Evolutionary conservation across 2,888 invertebrate species (phyloP), one percentile per base, ranked within the genome.

Genomic region (Ophion ventricosus): DNA sequence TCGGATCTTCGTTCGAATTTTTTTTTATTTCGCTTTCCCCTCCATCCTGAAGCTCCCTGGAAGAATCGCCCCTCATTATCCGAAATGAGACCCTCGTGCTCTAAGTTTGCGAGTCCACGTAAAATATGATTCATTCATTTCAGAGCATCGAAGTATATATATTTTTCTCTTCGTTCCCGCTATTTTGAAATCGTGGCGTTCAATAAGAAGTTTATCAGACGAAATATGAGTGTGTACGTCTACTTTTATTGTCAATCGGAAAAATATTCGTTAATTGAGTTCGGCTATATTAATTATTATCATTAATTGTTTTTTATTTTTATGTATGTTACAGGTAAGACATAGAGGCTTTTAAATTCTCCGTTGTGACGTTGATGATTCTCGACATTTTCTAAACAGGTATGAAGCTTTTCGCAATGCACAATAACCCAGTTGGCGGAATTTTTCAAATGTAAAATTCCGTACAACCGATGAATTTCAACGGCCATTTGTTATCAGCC

Each of bases 21-120:
- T 67, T 23, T 73, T 64, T 20, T 23, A 14, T 23, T 70, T 40
- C n/a, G 0, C 23, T 64, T 57, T 56, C 59, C 11, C 35, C 17
- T 26, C 69, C 26, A 43, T n/a, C 61, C 69, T n/a, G 20, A 25
- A 69, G 35, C 74, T 69, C 64, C 69, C 80, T 57, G 54, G 63
- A 74, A 80, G 63, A 67, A 77, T 78, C 66, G 56, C 80, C 73
- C 77, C 69, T 80, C 77, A 80, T 80, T 69, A 43, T 74, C 67
- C 80, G 56, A 70, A 64, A 66, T 29, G 56, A 23, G 64, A 75
- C 59, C 66, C 54, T 25, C 59, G 73, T 43, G n/a, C 11, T 29
- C 29, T 14, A 49, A 61, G 49, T 43, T 63, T 40, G 17, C 23
- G 17, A 40, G 57, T 11, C 56, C n/a, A 14, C 11, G 14, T 29